Evolutionary conservation across 2,797 vertebrate genomes (phyloP).

Genomic region (Loris lydekkerianus): DNA sequence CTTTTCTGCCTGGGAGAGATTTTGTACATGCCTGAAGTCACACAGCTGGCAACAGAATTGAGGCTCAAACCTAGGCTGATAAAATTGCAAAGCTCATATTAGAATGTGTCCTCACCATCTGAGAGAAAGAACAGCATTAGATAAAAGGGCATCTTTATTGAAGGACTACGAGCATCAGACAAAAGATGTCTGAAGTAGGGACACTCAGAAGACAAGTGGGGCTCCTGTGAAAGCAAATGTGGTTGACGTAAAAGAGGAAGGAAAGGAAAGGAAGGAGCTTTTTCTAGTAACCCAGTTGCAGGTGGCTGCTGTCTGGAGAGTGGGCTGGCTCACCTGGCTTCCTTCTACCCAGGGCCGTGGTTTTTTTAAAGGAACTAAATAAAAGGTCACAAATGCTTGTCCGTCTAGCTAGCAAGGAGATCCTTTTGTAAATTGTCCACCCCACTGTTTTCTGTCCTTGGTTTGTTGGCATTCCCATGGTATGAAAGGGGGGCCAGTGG

Average conservation of each 20-base stretch:
- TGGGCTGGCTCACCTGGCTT: not conserved
- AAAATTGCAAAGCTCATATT: conserved; percentile 43
- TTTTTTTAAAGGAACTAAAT: not conserved
- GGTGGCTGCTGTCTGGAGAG: no score
- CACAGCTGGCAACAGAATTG: conserved; percentile 20
- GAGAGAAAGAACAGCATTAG: conserved; percentile 31
- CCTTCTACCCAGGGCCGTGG: not conserved
- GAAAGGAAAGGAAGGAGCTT: not conserved
- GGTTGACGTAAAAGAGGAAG: not conserved
- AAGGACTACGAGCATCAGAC: not conserved
- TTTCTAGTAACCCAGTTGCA: not conserved
- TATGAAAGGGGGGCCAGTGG: no score
- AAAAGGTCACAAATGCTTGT: not conserved
- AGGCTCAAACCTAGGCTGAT: conserved; percentile 4
- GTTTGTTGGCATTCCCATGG: not conserved
- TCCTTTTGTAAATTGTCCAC: conserved; percentile 12
- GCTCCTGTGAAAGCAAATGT: not conserved
- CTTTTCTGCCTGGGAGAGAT: conserved; percentile 34
- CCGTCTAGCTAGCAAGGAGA: not conserved
- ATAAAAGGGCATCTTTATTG: conserved; percentile 30
- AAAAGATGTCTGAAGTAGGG: not conserved
- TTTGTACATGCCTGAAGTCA: conserved; percentile 20
- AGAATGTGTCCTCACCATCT: not conserved
- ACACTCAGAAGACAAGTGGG: not conserved
- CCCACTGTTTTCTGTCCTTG: not conserved